Evolutionary conservation across 2,113 vertebrate species (phyloP).

Genomic region (Macroglossus sobrinus): DNA sequence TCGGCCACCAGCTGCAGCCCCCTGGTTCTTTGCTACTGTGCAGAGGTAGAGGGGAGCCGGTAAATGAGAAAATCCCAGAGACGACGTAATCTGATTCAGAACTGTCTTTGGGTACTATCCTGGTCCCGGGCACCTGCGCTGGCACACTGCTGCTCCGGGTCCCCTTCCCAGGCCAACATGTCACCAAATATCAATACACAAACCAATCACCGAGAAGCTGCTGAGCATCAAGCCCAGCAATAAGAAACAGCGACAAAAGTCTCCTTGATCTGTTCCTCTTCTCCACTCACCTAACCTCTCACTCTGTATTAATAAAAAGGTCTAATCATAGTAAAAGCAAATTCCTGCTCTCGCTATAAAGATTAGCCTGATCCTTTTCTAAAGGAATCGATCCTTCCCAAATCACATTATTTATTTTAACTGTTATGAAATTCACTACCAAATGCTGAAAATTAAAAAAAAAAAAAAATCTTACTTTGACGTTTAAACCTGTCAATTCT

Average conservation of each 20-base stretch:
- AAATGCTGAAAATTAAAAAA: neutral
- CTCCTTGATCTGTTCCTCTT: neutral
- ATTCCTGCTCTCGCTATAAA: neutral
- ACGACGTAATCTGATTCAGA: neutral
- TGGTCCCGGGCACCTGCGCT: no score
- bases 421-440: neutral
- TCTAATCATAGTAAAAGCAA: neutral
- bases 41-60: neutral
- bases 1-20: neutral
- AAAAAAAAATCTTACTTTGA: neutral
- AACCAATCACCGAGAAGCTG: neutral
- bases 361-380: neutral
- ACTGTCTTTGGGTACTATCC: neutral
- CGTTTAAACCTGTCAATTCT: neutral
- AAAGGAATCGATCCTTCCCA: neutral
- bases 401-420: neutral
- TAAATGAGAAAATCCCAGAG: neutral
- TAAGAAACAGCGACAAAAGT: neutral
- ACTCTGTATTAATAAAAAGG: neutral
- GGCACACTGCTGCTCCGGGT: neutral
- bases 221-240: neutral
- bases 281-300: neutral
- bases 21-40: neutral
- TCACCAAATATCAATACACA: neutral
- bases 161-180: neutral